Evolutionary conservation across 1,140 invertebrate genomes (phyloP).

Genomic region (Leptinotarsa texana): DNA sequence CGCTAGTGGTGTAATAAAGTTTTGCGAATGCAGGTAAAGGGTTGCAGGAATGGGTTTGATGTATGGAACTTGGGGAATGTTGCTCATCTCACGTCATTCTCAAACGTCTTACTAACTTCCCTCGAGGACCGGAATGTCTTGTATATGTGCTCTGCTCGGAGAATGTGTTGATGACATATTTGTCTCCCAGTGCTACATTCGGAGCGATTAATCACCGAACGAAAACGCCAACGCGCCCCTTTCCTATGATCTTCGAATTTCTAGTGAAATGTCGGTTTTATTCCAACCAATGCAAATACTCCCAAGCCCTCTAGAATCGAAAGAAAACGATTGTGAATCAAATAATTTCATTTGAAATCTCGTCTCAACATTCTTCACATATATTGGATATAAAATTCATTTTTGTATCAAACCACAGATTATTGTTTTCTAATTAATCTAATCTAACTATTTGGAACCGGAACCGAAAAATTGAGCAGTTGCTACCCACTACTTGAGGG

Average conservation of each 20-base stretch:
- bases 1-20: constrained; percentile 1
- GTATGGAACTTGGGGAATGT: constrained; percentile 53
- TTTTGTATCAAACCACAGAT: no score
- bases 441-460: no score
- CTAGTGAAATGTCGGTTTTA: not conserved
- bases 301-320: no score
- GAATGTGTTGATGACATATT: constrained; percentile 53
- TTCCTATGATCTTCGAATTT: not conserved
- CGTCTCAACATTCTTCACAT: no score
- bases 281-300: not conserved
- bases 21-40: constrained; percentile 17
- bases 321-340: no score
- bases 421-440: no score
- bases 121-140: constrained; percentile 47
- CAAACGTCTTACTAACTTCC: constrained; percentile 53
- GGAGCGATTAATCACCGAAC: constrained; percentile 18
- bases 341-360: no score
- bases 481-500: no score
- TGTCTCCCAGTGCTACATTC: constrained; percentile 41
- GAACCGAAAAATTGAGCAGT: no score
- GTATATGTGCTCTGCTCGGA: constrained; percentile 42
- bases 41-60: constrained; percentile 46
- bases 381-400: no score
- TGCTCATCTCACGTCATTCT: constrained; percentile 48
- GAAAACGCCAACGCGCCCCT: constrained; percentile 8